phyloP scores from a whole-genome alignment of 2,113 vertebrate genomes.

The Mirza zaza region DNA sequence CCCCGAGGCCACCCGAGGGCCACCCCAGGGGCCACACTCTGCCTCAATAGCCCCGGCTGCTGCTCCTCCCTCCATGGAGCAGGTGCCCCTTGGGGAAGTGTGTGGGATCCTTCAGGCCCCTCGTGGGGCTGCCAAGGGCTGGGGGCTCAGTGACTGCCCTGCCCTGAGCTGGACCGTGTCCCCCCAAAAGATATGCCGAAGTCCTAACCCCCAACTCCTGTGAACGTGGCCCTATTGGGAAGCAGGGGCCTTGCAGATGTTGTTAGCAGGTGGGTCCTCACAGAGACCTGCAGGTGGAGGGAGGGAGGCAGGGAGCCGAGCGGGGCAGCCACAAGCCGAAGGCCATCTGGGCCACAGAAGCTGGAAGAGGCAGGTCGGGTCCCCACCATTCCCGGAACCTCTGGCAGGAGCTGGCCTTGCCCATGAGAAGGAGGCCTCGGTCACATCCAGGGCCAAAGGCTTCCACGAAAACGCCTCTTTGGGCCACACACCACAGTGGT shows the following conservation, averaged over 20 bases:
- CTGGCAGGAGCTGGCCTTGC: rapidly evolving
- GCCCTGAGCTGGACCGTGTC: too few relatives aligned
- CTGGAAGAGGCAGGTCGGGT: rapidly evolving
- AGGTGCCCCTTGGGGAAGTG: neutral
- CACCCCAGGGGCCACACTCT: too few relatives aligned
- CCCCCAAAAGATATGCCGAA: neutral
- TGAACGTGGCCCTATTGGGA: neutral
- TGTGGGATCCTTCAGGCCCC: neutral
- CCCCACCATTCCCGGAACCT: neutral
- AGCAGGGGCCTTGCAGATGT: rapidly evolving
- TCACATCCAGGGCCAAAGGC: neutral
- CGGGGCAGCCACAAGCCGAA: too few relatives aligned
- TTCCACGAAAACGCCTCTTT: neutral
- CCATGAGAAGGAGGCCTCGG: too few relatives aligned
- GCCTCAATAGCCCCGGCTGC: rapidly evolving
- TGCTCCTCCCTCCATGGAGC: neutral
- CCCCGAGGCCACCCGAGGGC: neutral
- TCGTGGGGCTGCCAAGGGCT: rapidly evolving
- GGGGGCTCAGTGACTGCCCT: neutral
- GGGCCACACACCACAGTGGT: neutral
- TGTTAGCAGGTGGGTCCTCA: neutral
- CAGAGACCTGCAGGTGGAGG: neutral
- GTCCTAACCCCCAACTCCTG: neutral
- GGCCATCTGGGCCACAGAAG: neutral
- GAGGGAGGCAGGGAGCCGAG: neutral